Base-by-base conservation (phyloP, 2,797 vertebrate species). In the Enteromius thamalakanensis region DNA sequence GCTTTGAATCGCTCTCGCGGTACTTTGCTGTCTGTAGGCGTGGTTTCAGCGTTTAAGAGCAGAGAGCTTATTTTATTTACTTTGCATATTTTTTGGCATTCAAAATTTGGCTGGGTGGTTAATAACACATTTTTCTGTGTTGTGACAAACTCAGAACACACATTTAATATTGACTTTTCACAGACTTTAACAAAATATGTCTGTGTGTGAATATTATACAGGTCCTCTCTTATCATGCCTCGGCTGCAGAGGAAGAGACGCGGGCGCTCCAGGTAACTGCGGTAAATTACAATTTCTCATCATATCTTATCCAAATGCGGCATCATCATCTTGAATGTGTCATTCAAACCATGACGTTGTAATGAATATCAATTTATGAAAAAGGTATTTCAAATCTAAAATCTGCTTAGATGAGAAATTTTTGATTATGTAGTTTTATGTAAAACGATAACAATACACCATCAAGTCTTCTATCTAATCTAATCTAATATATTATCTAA, bases 161-260 rank as follows among this genome's bases (percentile, higher is more conserved):
- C 40, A 42, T 42, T 42, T 42, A 10, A 42, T 10, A 11, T 42
- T 42, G 40, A 42, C 10, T 42, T 42, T 42, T 11, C 40, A 42
- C 9, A 0, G 40, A 11, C 40, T 42, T 62, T 26, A 45, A 19
- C 8, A 45, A 62, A 72, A 15, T 49, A 14, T 62, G 67, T 15
- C 9, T 32, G 4, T 72, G 8, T 85, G 19, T 80, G 14, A 86
- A 68, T 76, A 14, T 76, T 75, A 87, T 82, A 0, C 76, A 99
- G 98, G 97, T 99, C 78, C 95, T 99, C 72, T 98, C 98, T 0
- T 99, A 99, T 86, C 98, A 99, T 0, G 97, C 97, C 64, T 96
- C 96, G 0, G 97, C 98, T 21, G 94, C 95, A 7, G 97, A 97
- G 88, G 98, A 99, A 79, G 98, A 99, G 89, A 95, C 96, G 0